Percentiles rank a stretch among this genome's conserved stretches.
These are phyloP conservation scores for Cyclura pinguis DNA, from an alignment of 2,797 vertebrate species.

Conservation along the genomic window DNA sequence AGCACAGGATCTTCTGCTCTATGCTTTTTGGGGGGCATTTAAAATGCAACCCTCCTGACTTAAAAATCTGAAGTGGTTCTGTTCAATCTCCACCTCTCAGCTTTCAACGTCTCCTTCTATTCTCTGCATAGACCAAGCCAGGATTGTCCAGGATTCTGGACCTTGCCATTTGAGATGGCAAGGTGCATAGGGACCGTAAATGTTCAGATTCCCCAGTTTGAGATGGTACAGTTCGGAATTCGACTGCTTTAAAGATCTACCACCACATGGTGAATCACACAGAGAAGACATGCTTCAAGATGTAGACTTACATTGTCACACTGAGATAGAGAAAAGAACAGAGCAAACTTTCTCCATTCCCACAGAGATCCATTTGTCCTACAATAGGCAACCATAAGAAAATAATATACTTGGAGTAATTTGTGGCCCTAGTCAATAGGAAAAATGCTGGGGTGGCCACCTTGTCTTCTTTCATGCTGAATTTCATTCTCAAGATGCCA, in stretches of 20 bases:
- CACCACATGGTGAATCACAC: no score
- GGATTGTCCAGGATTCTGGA: no score
- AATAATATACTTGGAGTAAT: neutral
- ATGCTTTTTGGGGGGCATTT: no score
- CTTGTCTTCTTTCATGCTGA: neutral
- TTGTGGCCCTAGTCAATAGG: neutral
- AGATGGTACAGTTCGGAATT: neutral
- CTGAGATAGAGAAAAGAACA: neutral
- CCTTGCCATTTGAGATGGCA: no score
- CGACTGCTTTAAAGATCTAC: neutral
- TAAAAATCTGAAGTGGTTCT: no score
- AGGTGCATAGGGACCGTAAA: no score
- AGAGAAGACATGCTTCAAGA: neutral
- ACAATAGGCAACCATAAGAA: neutral
- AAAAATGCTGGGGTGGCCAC: neutral
- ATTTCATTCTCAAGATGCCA: slow-evolving; percentile 47
- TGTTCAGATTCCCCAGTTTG: neutral
- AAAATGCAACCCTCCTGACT: no score
- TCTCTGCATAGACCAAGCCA: no score
- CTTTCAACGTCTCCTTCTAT: no score
- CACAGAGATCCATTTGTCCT: neutral
- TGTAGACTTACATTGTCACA: no score
- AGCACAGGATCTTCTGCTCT: no score
- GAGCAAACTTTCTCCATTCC: neutral
- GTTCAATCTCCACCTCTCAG: no score